Base-by-base conservation (phyloP, 2,797 vertebrate species). In the Poeciliopsis paucimaculata region DNA sequence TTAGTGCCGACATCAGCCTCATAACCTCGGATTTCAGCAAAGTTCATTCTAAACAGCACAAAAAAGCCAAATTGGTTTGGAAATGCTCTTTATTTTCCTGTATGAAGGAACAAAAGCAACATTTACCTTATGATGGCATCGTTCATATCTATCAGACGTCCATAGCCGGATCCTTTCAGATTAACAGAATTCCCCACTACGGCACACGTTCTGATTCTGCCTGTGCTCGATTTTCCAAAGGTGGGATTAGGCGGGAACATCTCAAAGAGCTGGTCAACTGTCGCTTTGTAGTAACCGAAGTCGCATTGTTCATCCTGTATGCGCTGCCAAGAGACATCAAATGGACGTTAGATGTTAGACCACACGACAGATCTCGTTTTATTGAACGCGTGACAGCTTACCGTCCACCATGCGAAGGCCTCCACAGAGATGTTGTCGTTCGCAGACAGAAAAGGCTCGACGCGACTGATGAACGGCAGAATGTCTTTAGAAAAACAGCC, bases 1-100 rank as follows among this genome's bases (percentile, higher is more conserved):
- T 28, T 91, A 23, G 4, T 74, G 8, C 90, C 91, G 6, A 91
- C 89, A 0, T 93, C 87, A 62, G n/a, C 62, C 62, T 93, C 89
- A 39, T 26, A 89, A 8, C 87, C 86, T 74, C 51, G 31, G 2
- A 23, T 81, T 0, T 0, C 39, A 6, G 31, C 85, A 0, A 0
- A 0, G 41, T 93, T 93, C 0, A 93, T 89, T 76, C 90, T 93
- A 26, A 28, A 46, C 0, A 6, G 18, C 0, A 53, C 10, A 36
- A 68, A 11, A 39, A 10, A 2, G 18, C 46, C 10, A 11, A 49
- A 18, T 0, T n/a, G 28, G 31, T 47, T 49, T 31, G 13, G 43
- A 10, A 16, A 57, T 57, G n/a, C n/a, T 51, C 47, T 68, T 68
- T 23, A 2, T 9, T n/a, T 64, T 64, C 31, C 18, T 36, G 34